Conservation (phyloP, 2,888 invertebrate species). For the Smittia sp. region DNA sequence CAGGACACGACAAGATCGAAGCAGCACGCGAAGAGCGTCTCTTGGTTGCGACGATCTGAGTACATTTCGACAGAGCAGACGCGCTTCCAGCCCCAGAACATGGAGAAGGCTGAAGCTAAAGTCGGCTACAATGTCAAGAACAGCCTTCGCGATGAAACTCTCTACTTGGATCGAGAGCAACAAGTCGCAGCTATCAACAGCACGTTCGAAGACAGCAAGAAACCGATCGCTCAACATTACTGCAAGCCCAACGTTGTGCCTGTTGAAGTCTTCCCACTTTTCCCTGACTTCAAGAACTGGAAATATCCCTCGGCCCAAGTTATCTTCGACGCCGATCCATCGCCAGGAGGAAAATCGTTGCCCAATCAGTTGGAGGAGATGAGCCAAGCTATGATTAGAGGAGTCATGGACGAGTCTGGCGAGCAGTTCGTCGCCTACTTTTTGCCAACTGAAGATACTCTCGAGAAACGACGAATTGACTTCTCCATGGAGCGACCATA, state of each 20-base stretch:
- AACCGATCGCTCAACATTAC: slow-evolving; percentile 85
- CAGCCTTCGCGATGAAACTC: slow-evolving; percentile 82
- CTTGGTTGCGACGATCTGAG: slow-evolving; percentile 97
- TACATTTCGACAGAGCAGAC: slow-evolving; percentile 99
- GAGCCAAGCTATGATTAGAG: slow-evolving; percentile 99
- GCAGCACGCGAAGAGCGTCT: slow-evolving; percentile 94
- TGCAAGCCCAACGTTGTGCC: slow-evolving; percentile 94
- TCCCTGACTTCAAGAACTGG: slow-evolving; percentile 96
- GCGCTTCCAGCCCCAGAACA: slow-evolving; percentile 90
- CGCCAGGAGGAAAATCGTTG: slow-evolving; percentile 81
- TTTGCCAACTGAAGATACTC: slow-evolving; percentile 88
- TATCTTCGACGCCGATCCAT: slow-evolving; percentile 97
- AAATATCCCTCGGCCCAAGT: slow-evolving; percentile 97
- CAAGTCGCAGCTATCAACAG: slow-evolving; percentile 97
- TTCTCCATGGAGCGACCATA: slow-evolving; percentile 72
- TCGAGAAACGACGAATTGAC: slow-evolving; percentile 84
- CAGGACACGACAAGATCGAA: slow-evolving; percentile 86
- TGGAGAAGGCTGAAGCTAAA: slow-evolving; percentile 98
- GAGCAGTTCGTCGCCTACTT: slow-evolving; percentile 99
- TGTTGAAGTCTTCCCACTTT: slow-evolving; percentile 82
- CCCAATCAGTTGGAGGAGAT: slow-evolving; percentile 93
- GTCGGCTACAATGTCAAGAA: slow-evolving; percentile 98
- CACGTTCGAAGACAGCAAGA: slow-evolving; percentile 89
- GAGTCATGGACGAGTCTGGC: slow-evolving; percentile 98
- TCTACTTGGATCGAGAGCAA: slow-evolving; percentile 94